Base-by-base conservation (phyloP, 2,888 invertebrate genomes). In the Dromius quadrimaculatus region DNA sequence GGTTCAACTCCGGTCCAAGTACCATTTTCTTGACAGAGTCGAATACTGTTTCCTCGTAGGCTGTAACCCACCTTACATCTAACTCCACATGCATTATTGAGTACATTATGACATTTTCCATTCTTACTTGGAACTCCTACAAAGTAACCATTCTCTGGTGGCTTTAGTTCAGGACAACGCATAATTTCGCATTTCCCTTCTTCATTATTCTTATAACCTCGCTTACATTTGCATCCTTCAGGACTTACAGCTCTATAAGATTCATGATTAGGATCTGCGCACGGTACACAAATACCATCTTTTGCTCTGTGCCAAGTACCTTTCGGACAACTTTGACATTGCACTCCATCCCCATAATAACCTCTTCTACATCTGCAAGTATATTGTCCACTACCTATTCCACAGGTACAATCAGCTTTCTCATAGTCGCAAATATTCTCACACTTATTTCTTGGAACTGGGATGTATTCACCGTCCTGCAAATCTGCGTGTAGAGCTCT, bases 31-130 rank as follows among this genome's bases (percentile, higher is more conserved):
- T 86, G 85, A 76, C 91, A 91, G 6, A 90, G 81, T 69, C 90
- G 81, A 47, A 90, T 86, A 74, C 87, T 87, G 74, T 77, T 81
- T 6, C 83, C 83, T 28, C 76, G 77, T 22, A 83, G 74, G 61
- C 78, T 79, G 78, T 87, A 91, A 1, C 91, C 90, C 20, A 88
- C 86, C 75, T 86, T 85, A 77, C 91, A 91, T 43, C 88, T 82
- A 4, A 89, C 83, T 0, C 90, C 90, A 79, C 90, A 91, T 0
- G 89, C 90, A n/a, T 89, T 89, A 77, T 90, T 88, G 57, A 90
- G 83, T 3, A 88, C 88, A 75, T 87, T 88, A 71, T 84, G 85
- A 77, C 90, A 90, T 22, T 84, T 83, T 36, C 84, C 84, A 54
- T 81, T 81, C 74, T 88, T 88, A 4, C 38, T 22, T 22, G 66